A percentile compares a stretch with the other conserved stretches of the same genome.
Evolutionary conservation across 2,113 vertebrate genomes (phyloP).

Genomic region (Cettia cetti): DNA sequence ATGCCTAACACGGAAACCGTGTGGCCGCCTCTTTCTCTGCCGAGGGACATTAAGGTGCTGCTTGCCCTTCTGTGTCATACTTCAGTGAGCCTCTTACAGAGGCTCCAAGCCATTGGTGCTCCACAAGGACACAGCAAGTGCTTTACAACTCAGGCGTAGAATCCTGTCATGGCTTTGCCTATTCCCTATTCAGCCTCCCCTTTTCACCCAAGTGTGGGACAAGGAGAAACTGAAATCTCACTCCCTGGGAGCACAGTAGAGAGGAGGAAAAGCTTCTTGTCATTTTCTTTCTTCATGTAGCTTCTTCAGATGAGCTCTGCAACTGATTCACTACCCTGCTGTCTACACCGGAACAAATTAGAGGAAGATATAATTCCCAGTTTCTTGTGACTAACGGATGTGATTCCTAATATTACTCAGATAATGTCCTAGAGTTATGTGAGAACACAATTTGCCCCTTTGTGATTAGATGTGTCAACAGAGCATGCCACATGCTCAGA

Average conservation of each 20-base stretch:
- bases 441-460: not conserved
- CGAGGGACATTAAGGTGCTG: not conserved
- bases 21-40: not conserved
- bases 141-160: not conserved
- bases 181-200: not conserved
- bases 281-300: not conserved
- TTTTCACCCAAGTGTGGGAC: not conserved
- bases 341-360: not conserved
- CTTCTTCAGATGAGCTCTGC: not conserved
- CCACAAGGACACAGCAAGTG: not conserved
- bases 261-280: not conserved
- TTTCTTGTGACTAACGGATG: not conserved
- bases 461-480: slow-evolving; percentile 49
- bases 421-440: slow-evolving; percentile 23
- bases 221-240: not conserved
- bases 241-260: not conserved
- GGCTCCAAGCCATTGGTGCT: not conserved
- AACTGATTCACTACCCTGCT: not conserved
- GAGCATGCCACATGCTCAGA: slow-evolving; percentile 20
- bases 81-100: not conserved
- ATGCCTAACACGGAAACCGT: not conserved
- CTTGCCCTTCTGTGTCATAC: not conserved
- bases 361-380: not conserved
- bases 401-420: not conserved
- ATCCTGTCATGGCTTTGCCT: not conserved